Percentiles rank a stretch among this genome's conserved stretches.
These are phyloP conservation scores for Embiotoca jacksoni DNA, from an alignment of 2,113 vertebrate genomes.

Conservation along the genomic window DNA sequence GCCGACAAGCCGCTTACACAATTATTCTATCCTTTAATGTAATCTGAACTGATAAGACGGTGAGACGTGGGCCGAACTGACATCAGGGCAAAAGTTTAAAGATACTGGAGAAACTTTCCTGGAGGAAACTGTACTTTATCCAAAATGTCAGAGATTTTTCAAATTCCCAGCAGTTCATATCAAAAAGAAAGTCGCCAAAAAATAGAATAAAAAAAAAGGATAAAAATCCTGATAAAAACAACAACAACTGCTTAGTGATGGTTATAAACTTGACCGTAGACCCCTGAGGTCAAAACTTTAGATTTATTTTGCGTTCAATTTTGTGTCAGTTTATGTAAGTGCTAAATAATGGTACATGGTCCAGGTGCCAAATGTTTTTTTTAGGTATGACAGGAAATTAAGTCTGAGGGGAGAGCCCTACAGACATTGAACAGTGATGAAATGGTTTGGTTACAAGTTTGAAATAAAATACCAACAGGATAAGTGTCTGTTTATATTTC, in stretches of 20 bases:
- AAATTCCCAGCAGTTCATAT: neutral
- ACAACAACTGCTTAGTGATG: no score
- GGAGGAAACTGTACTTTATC: neutral
- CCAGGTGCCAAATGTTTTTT: neutral
- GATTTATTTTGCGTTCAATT: neutral
- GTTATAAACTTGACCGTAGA: no score
- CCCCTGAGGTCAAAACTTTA: neutral
- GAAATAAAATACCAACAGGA: neutral
- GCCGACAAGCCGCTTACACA: conserved; percentile 30
- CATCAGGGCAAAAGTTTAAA: conserved; percentile 30
- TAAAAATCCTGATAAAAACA: no score
- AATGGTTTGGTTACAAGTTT: neutral
- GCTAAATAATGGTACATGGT: neutral
- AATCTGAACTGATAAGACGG: conserved; percentile 53
- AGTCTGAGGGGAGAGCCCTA: neutral
- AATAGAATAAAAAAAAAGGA: neutral
- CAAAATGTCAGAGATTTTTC: neutral
- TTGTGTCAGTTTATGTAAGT: conserved; percentile 12
- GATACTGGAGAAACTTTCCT: conserved; percentile 7
- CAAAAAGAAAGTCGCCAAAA: neutral
- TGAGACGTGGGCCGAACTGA: neutral
- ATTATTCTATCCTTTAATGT: conserved; percentile 21
- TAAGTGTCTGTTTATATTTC: neutral
- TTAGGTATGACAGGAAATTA: no score
- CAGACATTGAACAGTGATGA: neutral